phyloP scores from a whole-genome alignment of 2,797 vertebrate genomes.

The Fistularia commersonii region DNA sequence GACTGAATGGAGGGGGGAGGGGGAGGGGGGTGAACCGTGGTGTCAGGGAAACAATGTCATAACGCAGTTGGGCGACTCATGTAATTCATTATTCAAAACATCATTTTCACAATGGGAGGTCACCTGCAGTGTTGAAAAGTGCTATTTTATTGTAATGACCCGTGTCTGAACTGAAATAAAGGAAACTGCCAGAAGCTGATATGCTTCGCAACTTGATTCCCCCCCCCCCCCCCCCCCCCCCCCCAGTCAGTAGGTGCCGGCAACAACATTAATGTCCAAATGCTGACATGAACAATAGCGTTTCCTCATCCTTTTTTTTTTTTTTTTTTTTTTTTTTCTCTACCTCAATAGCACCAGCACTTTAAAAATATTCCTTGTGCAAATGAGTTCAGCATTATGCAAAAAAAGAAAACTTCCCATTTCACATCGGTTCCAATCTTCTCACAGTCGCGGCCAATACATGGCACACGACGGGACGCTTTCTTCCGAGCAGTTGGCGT shows the following conservation, averaged over 20 bases:
- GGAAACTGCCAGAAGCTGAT: conserved; percentile 4
- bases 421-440: conserved; percentile 53
- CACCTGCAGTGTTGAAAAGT: conserved; percentile 11
- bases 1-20: conserved; percentile 1
- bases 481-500: conserved; percentile 60
- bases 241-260: no score
- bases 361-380: no score
- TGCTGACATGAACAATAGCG: no score
- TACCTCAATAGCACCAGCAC: no score
- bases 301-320: no score
- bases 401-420: conserved; percentile 51
- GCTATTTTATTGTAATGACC: conserved; percentile 4
- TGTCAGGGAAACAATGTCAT: conserved; percentile 3
- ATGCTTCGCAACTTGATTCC: no score
- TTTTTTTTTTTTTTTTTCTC: no score
- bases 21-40: not conserved
- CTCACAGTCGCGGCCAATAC: conserved; percentile 47
- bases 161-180: conserved; percentile 3
- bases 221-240: no score
- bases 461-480: conserved; percentile 49
- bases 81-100: conserved; percentile 32
- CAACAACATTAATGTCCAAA: no score
- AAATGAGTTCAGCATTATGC: conserved; percentile 62
- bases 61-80: conserved; percentile 1
- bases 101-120: conserved; percentile 22